Evolutionary conservation across 1,140 invertebrate genomes (phyloP).

Genomic region (Pantala flavescens): DNA sequence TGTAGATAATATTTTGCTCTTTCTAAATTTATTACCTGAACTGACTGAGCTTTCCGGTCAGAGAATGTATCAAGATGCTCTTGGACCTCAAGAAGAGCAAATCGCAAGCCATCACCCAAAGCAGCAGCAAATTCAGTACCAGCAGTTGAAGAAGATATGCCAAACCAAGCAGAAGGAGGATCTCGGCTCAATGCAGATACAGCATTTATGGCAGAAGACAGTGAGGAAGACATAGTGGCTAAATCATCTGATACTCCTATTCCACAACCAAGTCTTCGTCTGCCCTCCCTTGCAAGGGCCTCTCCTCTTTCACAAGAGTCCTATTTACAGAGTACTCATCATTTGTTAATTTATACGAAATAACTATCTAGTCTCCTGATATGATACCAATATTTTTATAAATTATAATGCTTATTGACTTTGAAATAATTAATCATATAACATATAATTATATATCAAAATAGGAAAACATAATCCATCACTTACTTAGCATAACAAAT

Average conservation of each 20-base stretch:
- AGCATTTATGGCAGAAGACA: constrained; percentile 54
- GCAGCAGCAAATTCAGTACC: constrained; percentile 42
- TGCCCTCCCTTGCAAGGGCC: constrained; percentile 43
- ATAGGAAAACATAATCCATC: no score
- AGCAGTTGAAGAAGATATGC: constrained; percentile 45
- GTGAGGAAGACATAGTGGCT: constrained; percentile 25
- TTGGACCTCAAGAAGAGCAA: constrained; percentile 84
- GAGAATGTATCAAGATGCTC: constrained; percentile 92
- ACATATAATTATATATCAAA: no score
- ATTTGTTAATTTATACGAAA: no score
- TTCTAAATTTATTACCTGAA: constrained; percentile 53
- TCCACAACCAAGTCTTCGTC: constrained; percentile 24
- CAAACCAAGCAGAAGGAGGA: constrained; percentile 64
- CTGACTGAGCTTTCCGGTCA: constrained; percentile 79
- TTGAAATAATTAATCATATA: no score
- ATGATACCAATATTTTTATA: no score
- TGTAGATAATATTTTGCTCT: no score
- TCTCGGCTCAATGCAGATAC: constrained; percentile 48
- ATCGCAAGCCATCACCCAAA: constrained; percentile 62
- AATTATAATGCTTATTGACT: no score
- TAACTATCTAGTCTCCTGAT: no score
- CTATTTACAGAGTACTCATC: constrained; percentile 26
- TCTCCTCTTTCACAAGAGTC: constrained; percentile 45
- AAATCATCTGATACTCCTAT: neutral
- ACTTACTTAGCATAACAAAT: no score